These are phyloP conservation scores for Crotophaga sulcirostris DNA, from an alignment of 2,113 vertebrate species.

Conservation along the genomic window DNA sequence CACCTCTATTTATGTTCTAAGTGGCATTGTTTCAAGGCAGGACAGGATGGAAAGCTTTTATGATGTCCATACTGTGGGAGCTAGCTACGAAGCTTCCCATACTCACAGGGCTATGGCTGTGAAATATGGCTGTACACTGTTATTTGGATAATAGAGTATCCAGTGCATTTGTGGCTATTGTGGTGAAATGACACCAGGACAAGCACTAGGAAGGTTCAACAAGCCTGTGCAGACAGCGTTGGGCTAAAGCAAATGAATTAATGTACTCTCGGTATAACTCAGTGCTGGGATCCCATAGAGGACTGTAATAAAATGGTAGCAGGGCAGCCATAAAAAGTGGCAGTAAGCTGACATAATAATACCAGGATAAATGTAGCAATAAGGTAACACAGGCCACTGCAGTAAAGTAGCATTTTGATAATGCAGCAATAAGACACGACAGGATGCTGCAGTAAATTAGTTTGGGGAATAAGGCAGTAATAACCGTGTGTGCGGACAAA, in stretches of 20 bases:
- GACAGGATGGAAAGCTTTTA: slow-evolving; percentile 11
- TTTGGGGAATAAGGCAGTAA: slow-evolving; percentile 5
- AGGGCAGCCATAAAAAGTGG: slow-evolving; percentile 54
- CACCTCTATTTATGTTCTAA: slow-evolving; percentile 17
- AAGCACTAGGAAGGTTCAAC: neutral
- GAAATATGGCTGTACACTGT: slow-evolving; percentile 33
- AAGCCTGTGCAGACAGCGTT: neutral
- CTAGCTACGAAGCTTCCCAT: neutral
- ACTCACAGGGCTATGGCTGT: neutral
- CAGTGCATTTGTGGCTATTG: neutral
- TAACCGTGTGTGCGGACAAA: neutral
- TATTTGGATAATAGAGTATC: slow-evolving; percentile 1
- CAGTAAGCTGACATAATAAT: slow-evolving; percentile 62
- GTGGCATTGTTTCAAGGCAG: neutral
- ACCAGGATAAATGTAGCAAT: slow-evolving; percentile 69
- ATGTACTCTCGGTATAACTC: slow-evolving; percentile 39
- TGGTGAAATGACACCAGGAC: neutral
- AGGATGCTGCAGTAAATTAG: slow-evolving; percentile 49
- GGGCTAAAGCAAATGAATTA: slow-evolving; percentile 43
- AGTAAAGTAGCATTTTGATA: slow-evolving; percentile 62
- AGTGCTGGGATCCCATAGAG: slow-evolving; percentile 22
- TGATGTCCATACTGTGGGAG: neutral
- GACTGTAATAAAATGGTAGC: slow-evolving; percentile 60
- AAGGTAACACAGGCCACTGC: slow-evolving; percentile 55
- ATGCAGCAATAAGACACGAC: slow-evolving; percentile 59